phyloP scores from a whole-genome alignment of 2,888 invertebrate genomes.

The Pristionchus fissidentatus region DNA sequence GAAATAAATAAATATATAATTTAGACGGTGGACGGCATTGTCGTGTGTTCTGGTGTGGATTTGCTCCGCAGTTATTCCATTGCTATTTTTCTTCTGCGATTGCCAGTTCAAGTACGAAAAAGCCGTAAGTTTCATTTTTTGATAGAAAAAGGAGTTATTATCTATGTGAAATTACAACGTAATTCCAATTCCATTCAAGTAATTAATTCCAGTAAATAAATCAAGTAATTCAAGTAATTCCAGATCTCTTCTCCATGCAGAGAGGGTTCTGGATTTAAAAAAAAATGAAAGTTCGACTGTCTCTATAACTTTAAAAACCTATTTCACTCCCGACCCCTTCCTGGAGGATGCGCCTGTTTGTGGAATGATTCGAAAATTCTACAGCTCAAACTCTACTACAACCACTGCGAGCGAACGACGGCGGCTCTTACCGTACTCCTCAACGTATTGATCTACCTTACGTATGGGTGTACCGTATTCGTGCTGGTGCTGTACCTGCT shows the following conservation, averaged over 20 bases:
- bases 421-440: neutral
- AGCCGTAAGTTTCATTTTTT: neutral
- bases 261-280: no score
- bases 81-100: neutral
- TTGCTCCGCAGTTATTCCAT: neutral
- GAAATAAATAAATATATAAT: no score
- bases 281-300: no score
- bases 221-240: no score
- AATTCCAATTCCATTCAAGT: no score
- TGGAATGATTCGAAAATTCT: no score
- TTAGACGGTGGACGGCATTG: neutral
- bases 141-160: neutral
- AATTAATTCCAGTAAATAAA: no score
- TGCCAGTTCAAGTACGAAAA: neutral
- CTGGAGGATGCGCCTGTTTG: no score
- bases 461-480: neutral
- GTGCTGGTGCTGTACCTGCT: slow-evolving; percentile 14
- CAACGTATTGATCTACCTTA: neutral
- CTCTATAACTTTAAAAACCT: no score
- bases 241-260: no score
- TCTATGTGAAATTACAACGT: no score
- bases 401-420: neutral
- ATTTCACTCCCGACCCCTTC: no score
- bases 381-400: slow-evolving; percentile 25
- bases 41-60: neutral